Conservation (phyloP, 2,113 vertebrate genomes). For the Lagopus muta region DNA sequence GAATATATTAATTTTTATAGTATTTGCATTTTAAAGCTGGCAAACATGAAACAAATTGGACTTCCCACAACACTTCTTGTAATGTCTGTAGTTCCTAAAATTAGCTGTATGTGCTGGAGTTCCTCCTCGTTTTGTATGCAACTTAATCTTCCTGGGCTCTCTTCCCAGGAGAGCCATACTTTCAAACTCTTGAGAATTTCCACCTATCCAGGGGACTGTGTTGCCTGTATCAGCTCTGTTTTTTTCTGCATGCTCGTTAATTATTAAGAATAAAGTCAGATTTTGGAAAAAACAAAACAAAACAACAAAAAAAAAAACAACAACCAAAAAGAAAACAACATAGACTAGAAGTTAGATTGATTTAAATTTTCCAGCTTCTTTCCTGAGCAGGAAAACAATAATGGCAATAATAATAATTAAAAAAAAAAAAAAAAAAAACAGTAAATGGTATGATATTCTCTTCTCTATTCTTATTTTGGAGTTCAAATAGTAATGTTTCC, state of each 20-base stretch:
- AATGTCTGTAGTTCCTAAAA: background rate
- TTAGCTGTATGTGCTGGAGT: background rate
- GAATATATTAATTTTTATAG: too few relatives aligned
- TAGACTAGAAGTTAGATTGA: background rate
- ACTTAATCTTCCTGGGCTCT: background rate
- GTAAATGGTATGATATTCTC: background rate
- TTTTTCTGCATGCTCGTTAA: background rate
- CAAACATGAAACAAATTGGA: background rate
- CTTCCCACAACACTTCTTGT: background rate
- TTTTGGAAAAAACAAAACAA: background rate
- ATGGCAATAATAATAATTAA: background rate
- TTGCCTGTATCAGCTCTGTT: background rate
- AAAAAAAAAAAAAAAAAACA: background rate
- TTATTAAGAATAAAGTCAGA: background rate
- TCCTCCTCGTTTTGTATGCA: background rate
- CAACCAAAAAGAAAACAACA: background rate
- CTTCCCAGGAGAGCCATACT: background rate
- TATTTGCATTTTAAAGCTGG: background rate
- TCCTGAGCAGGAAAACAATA: conserved; percentile 20
- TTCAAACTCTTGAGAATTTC: background rate
- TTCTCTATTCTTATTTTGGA: background rate
- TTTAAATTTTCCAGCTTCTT: background rate
- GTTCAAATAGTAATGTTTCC: background rate
- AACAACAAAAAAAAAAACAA: too few relatives aligned
- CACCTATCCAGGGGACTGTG: background rate